A percentile compares a stretch with the other conserved stretches of the same genome.
These are phyloP conservation scores for Epizoanthus fatuus DNA, from an alignment of 92 coral and sea anemone species.

Conservation along the genomic window DNA sequence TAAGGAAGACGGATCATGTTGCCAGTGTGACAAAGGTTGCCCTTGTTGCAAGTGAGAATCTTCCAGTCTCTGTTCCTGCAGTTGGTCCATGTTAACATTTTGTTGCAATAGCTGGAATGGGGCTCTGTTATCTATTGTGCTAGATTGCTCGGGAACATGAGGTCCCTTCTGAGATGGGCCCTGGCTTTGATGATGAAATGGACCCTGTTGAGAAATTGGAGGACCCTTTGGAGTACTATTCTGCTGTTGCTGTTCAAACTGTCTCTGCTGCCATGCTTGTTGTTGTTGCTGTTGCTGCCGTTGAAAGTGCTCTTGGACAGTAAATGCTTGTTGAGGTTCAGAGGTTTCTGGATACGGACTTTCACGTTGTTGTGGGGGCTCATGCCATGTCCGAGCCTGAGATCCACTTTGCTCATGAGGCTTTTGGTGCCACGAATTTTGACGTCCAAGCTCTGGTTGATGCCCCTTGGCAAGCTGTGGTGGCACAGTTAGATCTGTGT, in stretches of 20 bases:
- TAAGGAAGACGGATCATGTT: constrained; percentile 28
- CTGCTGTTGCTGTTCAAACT: constrained; percentile 42
- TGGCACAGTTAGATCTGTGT: constrained; percentile 20
- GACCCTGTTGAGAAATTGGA: constrained; percentile 30
- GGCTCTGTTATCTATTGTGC: constrained; percentile 15
- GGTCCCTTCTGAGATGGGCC: neutral
- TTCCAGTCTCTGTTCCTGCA: constrained; percentile 16
- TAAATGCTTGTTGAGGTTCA: constrained; percentile 28
- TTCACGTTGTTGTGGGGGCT: constrained; percentile 31
- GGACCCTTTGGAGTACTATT: constrained; percentile 12
- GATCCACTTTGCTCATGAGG: constrained; percentile 28
- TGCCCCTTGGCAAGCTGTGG: constrained; percentile 30
- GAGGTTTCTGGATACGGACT: constrained; percentile 21
- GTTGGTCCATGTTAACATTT: constrained; percentile 11
- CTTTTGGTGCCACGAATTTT: constrained; percentile 31
- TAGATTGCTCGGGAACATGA: constrained; percentile 1
- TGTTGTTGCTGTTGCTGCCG: constrained; percentile 53
- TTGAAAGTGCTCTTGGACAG: constrained; percentile 42
- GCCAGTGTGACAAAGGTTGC: constrained; percentile 44
- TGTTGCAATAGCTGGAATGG: constrained; percentile 21
- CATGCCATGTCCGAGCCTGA: constrained; percentile 25
- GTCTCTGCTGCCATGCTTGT: constrained; percentile 53
- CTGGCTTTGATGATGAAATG: constrained; percentile 24
- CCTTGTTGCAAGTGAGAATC: constrained; percentile 26
- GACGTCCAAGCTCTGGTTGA: constrained; percentile 22